A percentile compares a stretch with the other conserved stretches of the same genome.
Conservation (phyloP, 1,140 invertebrate species). For the Berghia stephanieae region DNA sequence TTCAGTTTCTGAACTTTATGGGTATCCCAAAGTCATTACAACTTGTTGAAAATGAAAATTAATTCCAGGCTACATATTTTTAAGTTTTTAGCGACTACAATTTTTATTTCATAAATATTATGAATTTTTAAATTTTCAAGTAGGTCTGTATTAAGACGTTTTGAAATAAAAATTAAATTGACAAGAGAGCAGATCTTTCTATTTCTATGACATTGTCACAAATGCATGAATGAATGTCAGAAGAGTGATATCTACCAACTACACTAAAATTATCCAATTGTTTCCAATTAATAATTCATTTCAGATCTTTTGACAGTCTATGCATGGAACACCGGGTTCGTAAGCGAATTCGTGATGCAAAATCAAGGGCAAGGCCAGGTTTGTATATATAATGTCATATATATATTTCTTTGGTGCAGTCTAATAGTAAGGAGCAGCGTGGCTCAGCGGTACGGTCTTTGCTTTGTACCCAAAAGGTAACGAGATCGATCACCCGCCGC, state of each 20-base stretch:
- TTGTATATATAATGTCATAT: neutral
- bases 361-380: conserved; percentile 62
- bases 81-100: too few relatives aligned
- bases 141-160: neutral
- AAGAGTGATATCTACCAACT: neutral
- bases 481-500: too few relatives aligned
- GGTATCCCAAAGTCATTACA: too few relatives aligned
- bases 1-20: too few relatives aligned
- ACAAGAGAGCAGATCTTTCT: too few relatives aligned
- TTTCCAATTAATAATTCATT: neutral
- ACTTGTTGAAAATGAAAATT: too few relatives aligned
- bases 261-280: neutral
- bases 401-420: neutral
- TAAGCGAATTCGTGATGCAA: conserved; percentile 57
- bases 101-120: too few relatives aligned
- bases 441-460: too few relatives aligned
- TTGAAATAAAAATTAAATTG: neutral
- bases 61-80: too few relatives aligned
- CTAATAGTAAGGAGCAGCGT: neutral
- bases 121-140: too few relatives aligned
- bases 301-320: neutral
- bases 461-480: neutral
- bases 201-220: neutral
- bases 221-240: neutral
- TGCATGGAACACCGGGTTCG: conserved; percentile 60